Evolutionary conservation across 2,797 vertebrate species (phyloP).

Genomic region (Muscicapa comitata): DNA sequence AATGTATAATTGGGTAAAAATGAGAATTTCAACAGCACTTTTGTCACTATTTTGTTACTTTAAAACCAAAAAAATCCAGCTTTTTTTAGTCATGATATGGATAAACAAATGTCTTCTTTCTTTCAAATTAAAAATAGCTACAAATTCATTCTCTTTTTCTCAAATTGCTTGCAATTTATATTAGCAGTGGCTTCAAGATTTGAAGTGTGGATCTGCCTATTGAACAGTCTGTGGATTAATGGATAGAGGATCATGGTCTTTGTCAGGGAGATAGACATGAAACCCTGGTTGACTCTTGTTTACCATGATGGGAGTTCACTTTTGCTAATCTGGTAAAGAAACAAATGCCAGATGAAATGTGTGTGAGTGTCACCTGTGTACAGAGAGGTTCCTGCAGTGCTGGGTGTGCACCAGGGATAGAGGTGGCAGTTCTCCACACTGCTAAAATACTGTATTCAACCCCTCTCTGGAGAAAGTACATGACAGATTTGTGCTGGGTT

Average conservation of each 20-base stretch:
- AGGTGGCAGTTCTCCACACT: accelerated
- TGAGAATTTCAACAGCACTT: slow-evolving; percentile 53
- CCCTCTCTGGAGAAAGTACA: not conserved
- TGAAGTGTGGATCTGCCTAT: not conserved
- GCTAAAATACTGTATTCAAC: not conserved
- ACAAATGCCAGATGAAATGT: not conserved
- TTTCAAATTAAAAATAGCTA: slow-evolving; percentile 35
- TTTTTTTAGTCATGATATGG: slow-evolving; percentile 4
- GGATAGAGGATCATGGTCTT: not conserved
- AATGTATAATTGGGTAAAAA: slow-evolving; percentile 52
- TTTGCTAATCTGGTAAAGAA: not conserved
- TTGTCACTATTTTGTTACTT: slow-evolving; percentile 40
- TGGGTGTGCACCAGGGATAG: not conserved
- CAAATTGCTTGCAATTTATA: slow-evolving; percentile 15
- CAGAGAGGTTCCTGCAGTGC: not conserved
- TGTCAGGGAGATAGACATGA: not conserved
- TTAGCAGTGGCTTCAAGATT: slow-evolving; percentile 7
- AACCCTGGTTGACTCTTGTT: not conserved
- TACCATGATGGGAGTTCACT: not conserved
- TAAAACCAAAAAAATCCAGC: not conserved
- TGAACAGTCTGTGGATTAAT: not conserved
- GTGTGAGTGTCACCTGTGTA: not conserved
- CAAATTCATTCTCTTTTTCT: not conserved
- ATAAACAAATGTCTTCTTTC: slow-evolving; percentile 43
- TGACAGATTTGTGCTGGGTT: not conserved